Base-by-base conservation (phyloP, 2,797 vertebrate species). In the Adelosebastes latens region DNA sequence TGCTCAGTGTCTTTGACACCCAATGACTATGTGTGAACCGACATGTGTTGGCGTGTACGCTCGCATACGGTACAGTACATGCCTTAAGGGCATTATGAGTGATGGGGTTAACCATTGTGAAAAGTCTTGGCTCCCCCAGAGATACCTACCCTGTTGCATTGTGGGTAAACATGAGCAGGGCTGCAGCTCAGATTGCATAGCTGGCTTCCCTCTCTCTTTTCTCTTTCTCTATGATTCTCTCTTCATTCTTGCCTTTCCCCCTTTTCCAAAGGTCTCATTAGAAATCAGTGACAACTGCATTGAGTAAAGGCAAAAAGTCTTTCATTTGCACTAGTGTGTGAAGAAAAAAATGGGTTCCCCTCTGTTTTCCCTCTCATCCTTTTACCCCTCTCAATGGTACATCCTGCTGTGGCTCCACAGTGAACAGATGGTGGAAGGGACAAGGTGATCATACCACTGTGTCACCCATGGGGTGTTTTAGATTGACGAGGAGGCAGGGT, bases 371-470 rank as follows among this genome's bases (percentile, higher is more conserved):
- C 39, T 61, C 13, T 59, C 32, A 27, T 77, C 25, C 14, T 31
- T 56, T 22, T 61, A 56, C 74, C 77, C 77, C 14, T 83, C 64
- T 52, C 81, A 63, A 80, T 88, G 87, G 81, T 82, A 56, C 61
- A 10, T 73, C 84, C 82, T 20, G 14, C 74, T 74, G 72, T 56
- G 60, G 53, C 29, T 85, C 70, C 39, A 59, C 59, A 61, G 64
- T 63, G 22, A 90, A 75, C 90, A 94, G 90, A 90, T 88, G 88
- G 89, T 75, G 59, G 66, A 52, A 63, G 65, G 53, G 71, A 71
- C 46, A 63, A 72, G 77, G 75, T 86, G 89, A 84, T 84, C 49
- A 53, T 79, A 86, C 65, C 65, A 84, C 69, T 76, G 78, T 58
- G 82, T 78, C 49, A 13, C 65, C 72, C 85, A 74, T 77, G 77